Evolutionary conservation across 2,113 vertebrate species (phyloP).

Genomic region (Isurus oxyrinchus): DNA sequence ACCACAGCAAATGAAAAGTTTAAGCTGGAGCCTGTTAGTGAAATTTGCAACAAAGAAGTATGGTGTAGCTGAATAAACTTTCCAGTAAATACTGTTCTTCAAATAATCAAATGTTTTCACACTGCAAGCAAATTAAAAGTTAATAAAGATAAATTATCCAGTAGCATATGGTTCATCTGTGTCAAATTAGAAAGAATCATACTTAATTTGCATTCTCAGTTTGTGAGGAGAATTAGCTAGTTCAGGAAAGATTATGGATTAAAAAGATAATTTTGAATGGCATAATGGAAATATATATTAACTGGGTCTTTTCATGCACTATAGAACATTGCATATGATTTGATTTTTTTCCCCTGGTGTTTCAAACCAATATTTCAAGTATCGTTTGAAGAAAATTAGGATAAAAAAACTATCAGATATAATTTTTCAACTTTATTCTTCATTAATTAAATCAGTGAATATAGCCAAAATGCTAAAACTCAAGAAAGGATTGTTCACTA

Average conservation of each 20-base stretch:
- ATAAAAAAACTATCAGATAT: not conserved
- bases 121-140: slow-evolving; percentile 36
- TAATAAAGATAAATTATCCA: slow-evolving; percentile 38
- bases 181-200: slow-evolving; percentile 37
- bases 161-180: slow-evolving; percentile 37
- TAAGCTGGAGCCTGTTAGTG: not conserved
- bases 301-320: slow-evolving; percentile 35
- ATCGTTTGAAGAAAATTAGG: slow-evolving; percentile 18
- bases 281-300: slow-evolving; percentile 36
- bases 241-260: slow-evolving; percentile 36
- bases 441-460: not conserved
- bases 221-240: slow-evolving; percentile 18
- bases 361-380: slow-evolving; percentile 28
- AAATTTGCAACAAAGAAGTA: not conserved
- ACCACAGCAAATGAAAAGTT: not conserved
- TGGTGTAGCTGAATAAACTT: not conserved
- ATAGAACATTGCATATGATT: slow-evolving; percentile 30
- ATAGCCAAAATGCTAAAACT: not conserved
- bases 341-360: not conserved
- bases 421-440: slow-evolving; percentile 25
- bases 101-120: slow-evolving; percentile 34
- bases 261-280: slow-evolving; percentile 36
- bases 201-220: slow-evolving; percentile 35
- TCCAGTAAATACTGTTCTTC: slow-evolving; percentile 15
- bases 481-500: not conserved